phyloP scores from a whole-genome alignment of 1,140 invertebrate species.

The Acromyrmex heyeri region DNA sequence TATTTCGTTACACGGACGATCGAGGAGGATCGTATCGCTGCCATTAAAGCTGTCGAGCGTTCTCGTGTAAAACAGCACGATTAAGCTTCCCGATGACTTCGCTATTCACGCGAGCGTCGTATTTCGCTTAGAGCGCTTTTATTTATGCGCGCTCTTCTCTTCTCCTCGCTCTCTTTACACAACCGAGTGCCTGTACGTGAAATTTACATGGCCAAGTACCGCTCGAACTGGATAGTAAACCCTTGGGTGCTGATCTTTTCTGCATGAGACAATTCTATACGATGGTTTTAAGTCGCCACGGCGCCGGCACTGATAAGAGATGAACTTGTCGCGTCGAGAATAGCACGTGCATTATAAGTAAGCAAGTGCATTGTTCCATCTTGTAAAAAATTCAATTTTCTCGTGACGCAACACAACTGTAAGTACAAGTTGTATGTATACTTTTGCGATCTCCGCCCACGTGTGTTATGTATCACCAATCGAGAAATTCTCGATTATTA shows the following conservation, averaged over 20 bases:
- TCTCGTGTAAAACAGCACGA: constrained; percentile 18
- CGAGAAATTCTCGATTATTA: background rate
- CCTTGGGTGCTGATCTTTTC: constrained; percentile 46
- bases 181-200: constrained; percentile 33
- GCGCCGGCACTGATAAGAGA: constrained; percentile 26
- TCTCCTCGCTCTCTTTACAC: background rate
- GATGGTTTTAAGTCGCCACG: constrained; percentile 4
- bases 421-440: background rate
- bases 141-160: constrained; percentile 8
- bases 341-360: background rate
- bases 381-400: background rate
- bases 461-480: background rate
- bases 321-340: constrained; percentile 5
- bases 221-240: constrained; percentile 34
- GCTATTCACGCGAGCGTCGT: constrained; percentile 39
- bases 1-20: constrained; percentile 47
- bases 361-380: background rate
- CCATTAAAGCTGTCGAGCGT: constrained; percentile 49
- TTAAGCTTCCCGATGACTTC: constrained; percentile 52
- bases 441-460: background rate
- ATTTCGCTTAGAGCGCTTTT: constrained; percentile 48
- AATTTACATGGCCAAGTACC: constrained; percentile 55
- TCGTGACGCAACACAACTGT: background rate
- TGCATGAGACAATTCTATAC: constrained; percentile 25
- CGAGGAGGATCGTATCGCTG: constrained; percentile 11